phyloP scores from a whole-genome alignment of 1,140 invertebrate species.

The Neodiprion virginianus region DNA sequence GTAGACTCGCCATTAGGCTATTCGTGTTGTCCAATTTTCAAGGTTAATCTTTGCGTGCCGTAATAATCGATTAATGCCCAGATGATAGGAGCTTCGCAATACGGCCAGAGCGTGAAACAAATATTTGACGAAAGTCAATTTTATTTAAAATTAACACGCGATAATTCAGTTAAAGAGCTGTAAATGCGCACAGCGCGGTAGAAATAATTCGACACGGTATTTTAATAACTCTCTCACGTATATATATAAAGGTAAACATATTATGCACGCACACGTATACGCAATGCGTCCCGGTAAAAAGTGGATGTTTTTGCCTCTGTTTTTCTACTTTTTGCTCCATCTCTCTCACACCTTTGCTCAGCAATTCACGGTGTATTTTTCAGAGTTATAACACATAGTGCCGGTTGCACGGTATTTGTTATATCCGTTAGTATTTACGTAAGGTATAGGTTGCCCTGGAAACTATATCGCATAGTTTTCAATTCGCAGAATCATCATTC shows the following conservation, averaged over 20 bases:
- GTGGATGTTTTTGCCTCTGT: not conserved
- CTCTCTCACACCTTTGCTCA: not conserved
- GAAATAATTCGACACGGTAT: not conserved
- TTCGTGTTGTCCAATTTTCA: too few species aligned
- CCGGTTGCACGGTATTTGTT: not conserved
- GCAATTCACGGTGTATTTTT: not conserved
- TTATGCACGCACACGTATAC: too few species aligned
- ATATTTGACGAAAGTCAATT: not conserved
- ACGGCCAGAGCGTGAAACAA: not conserved
- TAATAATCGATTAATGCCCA: too few species aligned
- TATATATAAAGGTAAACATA: too few species aligned
- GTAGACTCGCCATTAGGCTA: too few species aligned
- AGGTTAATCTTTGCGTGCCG: too few species aligned
- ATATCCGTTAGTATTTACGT: not conserved
- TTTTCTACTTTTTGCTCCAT: not conserved
- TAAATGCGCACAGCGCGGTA: not conserved
- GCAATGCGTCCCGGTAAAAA: not conserved
- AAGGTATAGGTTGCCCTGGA: too few species aligned
- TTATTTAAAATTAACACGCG: not conserved
- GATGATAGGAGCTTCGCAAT: too few species aligned
- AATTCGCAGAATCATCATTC: too few species aligned
- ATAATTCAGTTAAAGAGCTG: not conserved
- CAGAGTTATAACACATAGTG: not conserved
- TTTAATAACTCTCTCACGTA: not conserved
- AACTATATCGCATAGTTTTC: too few species aligned